These are phyloP conservation scores for Garra rufa DNA, from an alignment of 2,113 vertebrate species.

Conservation along the genomic window DNA sequence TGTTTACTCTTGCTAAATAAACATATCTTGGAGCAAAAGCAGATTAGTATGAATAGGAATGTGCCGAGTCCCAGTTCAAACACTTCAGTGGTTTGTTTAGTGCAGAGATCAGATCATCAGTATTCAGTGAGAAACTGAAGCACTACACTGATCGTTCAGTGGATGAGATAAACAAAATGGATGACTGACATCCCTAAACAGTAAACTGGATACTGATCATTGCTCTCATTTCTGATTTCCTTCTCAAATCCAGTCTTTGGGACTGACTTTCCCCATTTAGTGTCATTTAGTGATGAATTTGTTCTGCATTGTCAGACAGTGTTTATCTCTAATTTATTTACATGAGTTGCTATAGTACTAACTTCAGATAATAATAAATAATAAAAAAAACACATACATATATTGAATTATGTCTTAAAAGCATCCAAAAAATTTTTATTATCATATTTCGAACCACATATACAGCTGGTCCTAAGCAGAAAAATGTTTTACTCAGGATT, in stretches of 20 bases:
- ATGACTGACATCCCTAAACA: neutral
- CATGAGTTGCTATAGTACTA: neutral
- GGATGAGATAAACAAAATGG: neutral
- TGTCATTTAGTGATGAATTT: neutral
- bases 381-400: no score
- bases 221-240: neutral
- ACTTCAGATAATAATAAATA: neutral
- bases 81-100: conserved; percentile 4
- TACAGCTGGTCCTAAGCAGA: neutral
- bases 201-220: neutral
- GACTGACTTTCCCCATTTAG: neutral
- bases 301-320: neutral
- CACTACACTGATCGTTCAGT: neutral
- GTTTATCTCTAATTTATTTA: neutral
- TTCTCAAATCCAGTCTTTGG: neutral
- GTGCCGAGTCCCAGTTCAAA: neutral
- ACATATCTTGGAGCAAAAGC: neutral
- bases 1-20: conserved; percentile 3
- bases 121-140: neutral
- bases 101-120: neutral
- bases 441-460: neutral
- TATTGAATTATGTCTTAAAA: neutral
- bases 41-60: conserved; percentile 6
- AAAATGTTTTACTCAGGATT: neutral
- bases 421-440: neutral